phyloP scores from a whole-genome alignment of 2,113 vertebrate genomes.

The Brachionichthys hirsutus region DNA sequence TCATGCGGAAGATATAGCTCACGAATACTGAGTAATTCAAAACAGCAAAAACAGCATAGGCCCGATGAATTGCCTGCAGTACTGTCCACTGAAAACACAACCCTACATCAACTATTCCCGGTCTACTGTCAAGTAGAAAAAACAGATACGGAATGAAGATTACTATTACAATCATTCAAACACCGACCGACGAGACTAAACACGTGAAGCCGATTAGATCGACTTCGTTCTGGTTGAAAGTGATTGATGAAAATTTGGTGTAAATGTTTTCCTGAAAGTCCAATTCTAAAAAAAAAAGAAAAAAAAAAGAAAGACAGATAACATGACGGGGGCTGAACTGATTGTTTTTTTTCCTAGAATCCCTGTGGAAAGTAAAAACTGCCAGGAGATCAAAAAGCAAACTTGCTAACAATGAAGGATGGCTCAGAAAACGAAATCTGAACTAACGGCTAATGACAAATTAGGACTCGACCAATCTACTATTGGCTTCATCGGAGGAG shows the following conservation, averaged over 20 bases:
- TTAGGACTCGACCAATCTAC: too few species aligned
- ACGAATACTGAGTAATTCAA: background rate
- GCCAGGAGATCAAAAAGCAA: background rate
- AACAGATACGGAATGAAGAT: conserved; percentile 8
- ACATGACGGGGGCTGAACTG: conserved; percentile 7
- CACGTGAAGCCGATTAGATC: conserved; percentile 2
- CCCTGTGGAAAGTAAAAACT: background rate
- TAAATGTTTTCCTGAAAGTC: background rate
- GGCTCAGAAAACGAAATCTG: conserved; percentile 11
- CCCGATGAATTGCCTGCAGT: background rate
- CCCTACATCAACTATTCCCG: conserved; percentile 7
- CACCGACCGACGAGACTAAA: conserved; percentile 9
- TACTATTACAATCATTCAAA: conserved; percentile 2
- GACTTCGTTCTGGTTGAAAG: background rate
- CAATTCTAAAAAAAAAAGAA: too few species aligned
- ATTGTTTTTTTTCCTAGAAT: conserved; percentile 7
- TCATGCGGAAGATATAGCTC: background rate
- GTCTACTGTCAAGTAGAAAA: conserved; percentile 29
- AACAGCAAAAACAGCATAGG: background rate
- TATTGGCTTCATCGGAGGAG: too few species aligned
- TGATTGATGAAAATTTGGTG: conserved; percentile 8
- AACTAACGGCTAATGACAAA: too few species aligned
- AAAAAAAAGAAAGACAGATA: background rate
- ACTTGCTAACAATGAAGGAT: conserved; percentile 2
- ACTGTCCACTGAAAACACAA: background rate